phyloP scores from a whole-genome alignment of 2,113 vertebrate species.

The Scomber japonicus region DNA sequence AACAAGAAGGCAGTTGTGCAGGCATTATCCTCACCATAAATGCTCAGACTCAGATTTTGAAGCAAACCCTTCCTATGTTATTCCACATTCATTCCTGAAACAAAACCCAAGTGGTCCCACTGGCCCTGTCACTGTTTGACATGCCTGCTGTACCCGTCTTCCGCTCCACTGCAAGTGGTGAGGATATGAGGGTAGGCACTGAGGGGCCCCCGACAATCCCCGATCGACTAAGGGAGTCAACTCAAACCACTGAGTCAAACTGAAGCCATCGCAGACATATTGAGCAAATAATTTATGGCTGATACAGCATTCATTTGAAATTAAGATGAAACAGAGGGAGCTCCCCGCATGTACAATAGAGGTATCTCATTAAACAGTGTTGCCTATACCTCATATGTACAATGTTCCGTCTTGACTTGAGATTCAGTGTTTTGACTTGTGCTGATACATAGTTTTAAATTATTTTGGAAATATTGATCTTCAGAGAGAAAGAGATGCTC shows the following conservation, averaged over 20 bases:
- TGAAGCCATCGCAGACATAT: constrained; percentile 66
- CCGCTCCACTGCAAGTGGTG: constrained; percentile 76
- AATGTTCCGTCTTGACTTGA: constrained; percentile 38
- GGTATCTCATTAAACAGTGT: constrained; percentile 55
- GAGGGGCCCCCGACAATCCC: constrained; percentile 63
- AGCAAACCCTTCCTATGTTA: constrained; percentile 45
- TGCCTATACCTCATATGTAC: constrained; percentile 32
- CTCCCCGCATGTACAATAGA: constrained; percentile 30
- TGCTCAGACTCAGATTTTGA: constrained; percentile 40
- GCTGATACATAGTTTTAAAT: constrained; percentile 60
- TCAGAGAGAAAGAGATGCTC: constrained; percentile 2
- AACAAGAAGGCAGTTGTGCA: constrained; percentile 39
- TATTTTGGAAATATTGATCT: constrained; percentile 50
- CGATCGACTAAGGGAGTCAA: constrained; percentile 68
- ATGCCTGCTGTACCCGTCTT: constrained; percentile 78
- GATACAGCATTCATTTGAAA: constrained; percentile 76
- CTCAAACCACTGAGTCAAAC: constrained; percentile 73
- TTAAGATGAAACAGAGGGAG: constrained; percentile 65
- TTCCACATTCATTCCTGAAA: constrained; percentile 68
- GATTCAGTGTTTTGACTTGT: constrained; percentile 47
- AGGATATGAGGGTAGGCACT: constrained; percentile 73
- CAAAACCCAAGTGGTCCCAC: constrained; percentile 70
- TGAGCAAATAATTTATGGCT: constrained; percentile 78
- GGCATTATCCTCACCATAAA: constrained; percentile 57
- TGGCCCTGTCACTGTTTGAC: constrained; percentile 75